phyloP scores from a whole-genome alignment of 2,113 vertebrate genomes.

The Cyrtonyx montezumae region DNA sequence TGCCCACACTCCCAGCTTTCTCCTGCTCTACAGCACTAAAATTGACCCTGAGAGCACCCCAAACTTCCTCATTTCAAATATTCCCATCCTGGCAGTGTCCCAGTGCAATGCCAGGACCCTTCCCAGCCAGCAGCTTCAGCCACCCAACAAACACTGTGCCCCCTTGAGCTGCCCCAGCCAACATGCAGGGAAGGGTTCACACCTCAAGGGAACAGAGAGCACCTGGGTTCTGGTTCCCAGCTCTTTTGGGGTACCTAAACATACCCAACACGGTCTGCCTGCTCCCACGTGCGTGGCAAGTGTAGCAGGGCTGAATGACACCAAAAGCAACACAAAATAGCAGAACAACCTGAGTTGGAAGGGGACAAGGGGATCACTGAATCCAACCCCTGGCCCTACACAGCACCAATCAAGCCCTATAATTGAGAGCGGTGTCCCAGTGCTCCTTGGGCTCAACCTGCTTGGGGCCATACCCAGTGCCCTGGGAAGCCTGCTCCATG shows the following conservation, averaged over 20 bases:
- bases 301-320: background rate
- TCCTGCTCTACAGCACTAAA: rapidly evolving
- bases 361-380: background rate
- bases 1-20: rapidly evolving
- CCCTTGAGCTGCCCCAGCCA: background rate
- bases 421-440: background rate
- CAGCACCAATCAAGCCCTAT: background rate
- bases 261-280: background rate
- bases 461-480: background rate
- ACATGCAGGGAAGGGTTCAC: background rate
- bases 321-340: background rate
- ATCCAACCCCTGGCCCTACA: background rate
- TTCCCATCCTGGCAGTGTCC: background rate
- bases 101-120: background rate
- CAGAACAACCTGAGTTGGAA: background rate
- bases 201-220: background rate
- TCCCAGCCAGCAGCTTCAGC: background rate
- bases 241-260: background rate
- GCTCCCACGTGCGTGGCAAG: background rate
- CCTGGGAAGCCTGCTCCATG: background rate
- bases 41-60: background rate
- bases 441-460: background rate
- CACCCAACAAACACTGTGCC: rapidly evolving
- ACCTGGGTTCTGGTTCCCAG: background rate
- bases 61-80: background rate